Evolutionary conservation across 2,888 invertebrate genomes (phyloP).

Genomic region (Cyaniris semiargus): DNA sequence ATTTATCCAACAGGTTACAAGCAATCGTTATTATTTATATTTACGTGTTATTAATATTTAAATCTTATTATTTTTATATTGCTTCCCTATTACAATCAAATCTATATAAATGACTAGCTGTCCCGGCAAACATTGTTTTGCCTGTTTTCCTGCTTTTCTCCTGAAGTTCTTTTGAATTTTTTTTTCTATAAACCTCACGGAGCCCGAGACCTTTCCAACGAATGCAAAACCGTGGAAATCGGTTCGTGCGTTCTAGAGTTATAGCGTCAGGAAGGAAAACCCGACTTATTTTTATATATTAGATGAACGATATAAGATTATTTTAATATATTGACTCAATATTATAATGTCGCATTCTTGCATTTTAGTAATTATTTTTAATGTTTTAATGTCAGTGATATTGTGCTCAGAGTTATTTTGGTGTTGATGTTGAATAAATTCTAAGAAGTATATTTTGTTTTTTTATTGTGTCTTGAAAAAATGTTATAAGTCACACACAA

Average conservation of each 20-base stretch:
- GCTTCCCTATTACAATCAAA: background rate
- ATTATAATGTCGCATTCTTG: conserved; percentile 34
- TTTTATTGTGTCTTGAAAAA: conserved; percentile 23
- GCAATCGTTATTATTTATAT: background rate
- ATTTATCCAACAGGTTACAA: background rate
- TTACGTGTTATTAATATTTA: background rate
- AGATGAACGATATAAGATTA: background rate
- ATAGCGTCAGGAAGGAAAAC: too few species aligned
- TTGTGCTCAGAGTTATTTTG: conserved; percentile 66
- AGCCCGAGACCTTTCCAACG: too few species aligned
- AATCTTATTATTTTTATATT: background rate
- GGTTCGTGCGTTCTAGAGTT: too few species aligned
- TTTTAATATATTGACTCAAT: background rate
- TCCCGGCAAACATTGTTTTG: too few species aligned
- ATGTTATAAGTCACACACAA: too few species aligned
- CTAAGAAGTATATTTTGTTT: conserved; percentile 45
- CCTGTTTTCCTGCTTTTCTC: too few species aligned
- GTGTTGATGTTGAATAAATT: conserved; percentile 55
- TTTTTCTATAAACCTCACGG: too few species aligned
- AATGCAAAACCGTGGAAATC: too few species aligned
- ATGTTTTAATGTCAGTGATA: conserved; percentile 65
- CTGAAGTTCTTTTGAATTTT: too few species aligned
- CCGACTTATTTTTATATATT: too few species aligned
- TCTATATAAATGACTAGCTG: background rate
- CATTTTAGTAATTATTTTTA: conserved; percentile 47